Evolutionary conservation across 2,797 vertebrate genomes (phyloP).

Genomic region (Spinibarbus caldwelli): DNA sequence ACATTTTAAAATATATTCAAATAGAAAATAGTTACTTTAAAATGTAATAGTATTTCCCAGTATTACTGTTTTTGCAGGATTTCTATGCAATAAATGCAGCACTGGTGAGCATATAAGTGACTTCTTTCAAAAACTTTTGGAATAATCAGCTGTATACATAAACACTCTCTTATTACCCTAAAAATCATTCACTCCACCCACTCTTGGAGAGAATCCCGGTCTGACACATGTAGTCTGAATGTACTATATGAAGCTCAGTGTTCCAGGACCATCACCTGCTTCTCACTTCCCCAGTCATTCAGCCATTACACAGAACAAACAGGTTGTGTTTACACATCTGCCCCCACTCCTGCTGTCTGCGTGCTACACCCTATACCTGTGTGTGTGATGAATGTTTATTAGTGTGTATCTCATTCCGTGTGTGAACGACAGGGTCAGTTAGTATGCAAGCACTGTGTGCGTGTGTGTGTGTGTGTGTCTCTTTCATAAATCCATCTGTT

Average conservation of each 20-base stretch:
- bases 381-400: constrained; percentile 51
- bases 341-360: constrained; percentile 53
- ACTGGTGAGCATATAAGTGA: background rate
- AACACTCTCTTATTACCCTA: background rate
- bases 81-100: background rate
- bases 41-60: background rate
- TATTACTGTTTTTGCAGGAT: background rate
- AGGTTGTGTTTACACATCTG: constrained; percentile 64
- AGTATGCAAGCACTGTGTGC: constrained; percentile 10
- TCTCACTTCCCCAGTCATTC: constrained; percentile 51
- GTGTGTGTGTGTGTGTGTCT: constrained; percentile 26
- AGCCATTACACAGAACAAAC: constrained; percentile 61
- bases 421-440: constrained; percentile 45
- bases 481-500: constrained; percentile 60
- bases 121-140: background rate
- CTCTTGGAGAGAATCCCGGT: constrained; percentile 1
- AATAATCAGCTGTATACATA: background rate
- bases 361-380: constrained; percentile 49
- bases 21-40: background rate
- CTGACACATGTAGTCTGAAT: background rate
- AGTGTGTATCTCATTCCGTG: constrained; percentile 54
- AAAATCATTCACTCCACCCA: constrained; percentile 12
- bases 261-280: constrained; percentile 58
- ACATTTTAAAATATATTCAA: background rate
- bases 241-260: constrained; percentile 30